phyloP scores from a whole-genome alignment of 2,113 vertebrate genomes.

The Muntiacus reevesi region DNA sequence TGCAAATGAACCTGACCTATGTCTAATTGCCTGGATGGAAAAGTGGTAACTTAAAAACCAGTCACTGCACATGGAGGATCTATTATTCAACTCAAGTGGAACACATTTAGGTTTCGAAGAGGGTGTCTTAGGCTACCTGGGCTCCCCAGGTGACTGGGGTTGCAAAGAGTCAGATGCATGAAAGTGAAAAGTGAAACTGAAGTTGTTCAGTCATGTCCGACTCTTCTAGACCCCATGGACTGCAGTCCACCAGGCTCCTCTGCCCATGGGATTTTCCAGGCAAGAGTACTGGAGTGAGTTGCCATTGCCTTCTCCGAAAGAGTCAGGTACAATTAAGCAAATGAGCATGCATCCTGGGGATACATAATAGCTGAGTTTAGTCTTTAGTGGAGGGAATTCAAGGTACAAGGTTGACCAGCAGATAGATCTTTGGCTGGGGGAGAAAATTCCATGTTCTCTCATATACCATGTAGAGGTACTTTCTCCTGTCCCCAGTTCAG shows the following conservation, averaged over 20 bases:
- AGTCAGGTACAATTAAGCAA: neutral
- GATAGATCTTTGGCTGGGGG: neutral
- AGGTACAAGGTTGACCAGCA: neutral
- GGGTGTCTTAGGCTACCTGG: neutral
- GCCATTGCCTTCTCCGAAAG: neutral
- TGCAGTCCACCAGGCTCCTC: too few relatives aligned
- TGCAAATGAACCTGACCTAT: neutral
- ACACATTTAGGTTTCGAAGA: constrained; percentile 15
- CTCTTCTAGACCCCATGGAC: too few relatives aligned
- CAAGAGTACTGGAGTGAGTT: too few relatives aligned
- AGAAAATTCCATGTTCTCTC: neutral
- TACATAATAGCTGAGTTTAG: neutral
- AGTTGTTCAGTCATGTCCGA: too few relatives aligned
- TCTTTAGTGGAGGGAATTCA: constrained; percentile 11
- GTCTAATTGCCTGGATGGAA: neutral
- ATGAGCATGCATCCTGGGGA: neutral
- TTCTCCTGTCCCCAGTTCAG: neutral
- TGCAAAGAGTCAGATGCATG: neutral
- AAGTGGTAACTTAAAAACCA: constrained; percentile 37
- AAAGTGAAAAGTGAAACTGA: too few relatives aligned
- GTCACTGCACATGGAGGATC: neutral
- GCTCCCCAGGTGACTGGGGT: neutral
- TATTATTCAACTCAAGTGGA: constrained; percentile 2
- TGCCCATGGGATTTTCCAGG: too few relatives aligned
- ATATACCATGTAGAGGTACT: neutral